phyloP scores from a whole-genome alignment of 2,113 vertebrate genomes.

The Mormoops blainvillei region DNA sequence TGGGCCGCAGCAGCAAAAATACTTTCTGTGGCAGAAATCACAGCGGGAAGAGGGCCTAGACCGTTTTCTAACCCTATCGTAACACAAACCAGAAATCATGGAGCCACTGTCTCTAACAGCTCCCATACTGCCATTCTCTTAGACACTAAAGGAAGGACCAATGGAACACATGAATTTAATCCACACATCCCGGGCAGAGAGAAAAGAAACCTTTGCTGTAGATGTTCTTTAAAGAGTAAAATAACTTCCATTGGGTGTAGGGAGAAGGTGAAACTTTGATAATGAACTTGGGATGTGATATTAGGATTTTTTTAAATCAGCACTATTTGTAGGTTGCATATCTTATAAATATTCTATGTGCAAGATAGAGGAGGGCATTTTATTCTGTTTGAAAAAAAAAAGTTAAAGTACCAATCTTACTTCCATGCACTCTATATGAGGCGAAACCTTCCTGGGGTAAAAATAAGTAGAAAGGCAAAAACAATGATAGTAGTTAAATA shows the following conservation, averaged over 20 bases:
- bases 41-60: neutral
- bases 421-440: neutral
- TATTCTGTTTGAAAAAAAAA: neutral
- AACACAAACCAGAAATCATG: neutral
- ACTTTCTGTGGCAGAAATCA: neutral
- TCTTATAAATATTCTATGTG: neutral
- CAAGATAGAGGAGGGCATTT: neutral
- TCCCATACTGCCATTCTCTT: neutral
- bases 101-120: neutral
- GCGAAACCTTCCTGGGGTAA: neutral
- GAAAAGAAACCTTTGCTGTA: neutral
- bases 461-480: neutral
- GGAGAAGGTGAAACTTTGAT: neutral
- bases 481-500: neutral
- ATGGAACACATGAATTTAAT: neutral
- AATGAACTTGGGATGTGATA: neutral
- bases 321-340: neutral
- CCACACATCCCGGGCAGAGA: neutral
- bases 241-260: neutral
- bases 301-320: neutral
- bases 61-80: neutral
- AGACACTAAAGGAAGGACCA: neutral
- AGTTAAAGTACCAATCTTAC: neutral
- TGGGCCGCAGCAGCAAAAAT: neutral
- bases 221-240: neutral